Evolutionary conservation across 2,113 vertebrate genomes (phyloP).

Genomic region (Hylia prasina): DNA sequence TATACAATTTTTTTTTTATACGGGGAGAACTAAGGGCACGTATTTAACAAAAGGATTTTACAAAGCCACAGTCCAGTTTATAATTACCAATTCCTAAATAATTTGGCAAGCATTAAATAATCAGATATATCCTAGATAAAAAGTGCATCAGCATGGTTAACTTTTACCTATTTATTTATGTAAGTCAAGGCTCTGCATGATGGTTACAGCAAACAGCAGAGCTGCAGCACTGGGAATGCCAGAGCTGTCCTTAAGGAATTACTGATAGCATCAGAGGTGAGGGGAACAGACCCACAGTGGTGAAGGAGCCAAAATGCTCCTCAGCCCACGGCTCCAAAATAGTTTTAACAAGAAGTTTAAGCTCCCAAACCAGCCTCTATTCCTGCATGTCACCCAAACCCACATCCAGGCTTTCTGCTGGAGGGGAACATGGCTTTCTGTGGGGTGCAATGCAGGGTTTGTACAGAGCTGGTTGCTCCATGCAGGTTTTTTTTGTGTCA

Average conservation of each 20-base stretch:
- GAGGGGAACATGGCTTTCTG: accelerated
- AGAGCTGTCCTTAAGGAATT: not conserved
- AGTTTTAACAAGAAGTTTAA: not conserved
- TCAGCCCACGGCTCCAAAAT: not conserved
- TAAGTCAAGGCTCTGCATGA: not conserved
- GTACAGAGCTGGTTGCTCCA: not conserved
- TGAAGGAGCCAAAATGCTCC: not conserved
- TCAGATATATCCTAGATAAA: slow-evolving; percentile 1
- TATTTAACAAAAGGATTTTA: slow-evolving; percentile 21
- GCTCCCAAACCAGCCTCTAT: not conserved
- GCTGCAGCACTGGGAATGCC: not conserved
- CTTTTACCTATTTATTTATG: not conserved
- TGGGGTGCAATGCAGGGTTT: not conserved
- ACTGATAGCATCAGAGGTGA: not conserved
- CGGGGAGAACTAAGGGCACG: not conserved
- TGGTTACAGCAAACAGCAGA: not conserved
- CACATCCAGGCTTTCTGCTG: not conserved
- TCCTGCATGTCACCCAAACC: not conserved
- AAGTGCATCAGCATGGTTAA: slow-evolving; percentile 29
- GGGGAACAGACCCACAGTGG: not conserved
- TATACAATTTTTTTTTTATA: slow-evolving; percentile 31
- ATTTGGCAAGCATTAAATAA: slow-evolving; percentile 68
- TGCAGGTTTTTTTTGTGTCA: not conserved
- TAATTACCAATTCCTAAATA: slow-evolving; percentile 8
- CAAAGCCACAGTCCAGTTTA: slow-evolving; percentile 17